Evolutionary conservation across 2,888 invertebrate species (phyloP), one percentile per base, ranked within the genome.

Genomic region (Trichopoda pennipes): DNA sequence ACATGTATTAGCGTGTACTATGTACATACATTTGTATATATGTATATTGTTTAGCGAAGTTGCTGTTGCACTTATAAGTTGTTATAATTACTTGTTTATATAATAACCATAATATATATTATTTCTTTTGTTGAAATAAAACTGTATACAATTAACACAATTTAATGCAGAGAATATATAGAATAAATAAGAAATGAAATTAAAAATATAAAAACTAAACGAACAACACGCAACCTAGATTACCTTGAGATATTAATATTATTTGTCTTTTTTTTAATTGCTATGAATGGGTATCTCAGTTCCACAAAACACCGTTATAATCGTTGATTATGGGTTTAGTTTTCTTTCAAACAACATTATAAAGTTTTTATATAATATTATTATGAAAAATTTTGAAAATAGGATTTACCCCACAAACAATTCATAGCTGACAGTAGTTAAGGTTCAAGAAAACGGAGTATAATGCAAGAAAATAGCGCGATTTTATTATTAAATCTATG

Each of bases 211-310:
- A 68, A 23, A 74, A 53, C 21, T 49, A 56, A 58, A 73, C 78
- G 49, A 19, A 79, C 72, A 79, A 72, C 80, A 80, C 58, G 76
- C 73, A 84, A 76, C 73, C 80, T 74, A 69, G 84, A 85, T 84
- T 80, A 82, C 83, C 84, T 85, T 85, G 84, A 63, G 80, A 76
- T 81, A 78, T 61, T 76, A n/a, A n/a, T n/a, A n/a, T n/a, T n/a
- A n/a, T n/a, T n/a, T n/a, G n/a, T 70, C 23, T 19, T 73, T 69
- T 61, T 35, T 9, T 17, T 58, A 17, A n/a, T 14, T 73, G 23
- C 53, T 53, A 12, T 63, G 42, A 38, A 3, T 63, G 28, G 7
- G 28, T 28, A 6, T 4, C 7, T 28, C 28, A 28, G 28, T 28
- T 28, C 28, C 4, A 28, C 3, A 28, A 28, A 28, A 28, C 8